phyloP scores from a whole-genome alignment of 2,797 vertebrate species.

The Euthynnus affinis region DNA sequence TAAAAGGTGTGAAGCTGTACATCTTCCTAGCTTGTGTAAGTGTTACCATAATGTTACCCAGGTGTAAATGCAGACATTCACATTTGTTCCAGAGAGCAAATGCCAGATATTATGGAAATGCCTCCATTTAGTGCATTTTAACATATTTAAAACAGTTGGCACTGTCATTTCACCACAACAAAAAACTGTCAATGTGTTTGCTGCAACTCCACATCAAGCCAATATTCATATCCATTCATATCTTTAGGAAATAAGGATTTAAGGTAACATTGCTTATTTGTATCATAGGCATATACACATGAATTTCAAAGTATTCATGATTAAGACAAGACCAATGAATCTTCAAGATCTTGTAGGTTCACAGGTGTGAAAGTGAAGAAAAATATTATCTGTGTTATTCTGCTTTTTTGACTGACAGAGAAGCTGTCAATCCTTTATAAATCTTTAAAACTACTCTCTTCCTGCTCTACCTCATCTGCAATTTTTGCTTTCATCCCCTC shows the following conservation, averaged over 20 bases:
- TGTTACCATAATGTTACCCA: slow-evolving; percentile 13
- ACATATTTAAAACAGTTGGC: slow-evolving; percentile 31
- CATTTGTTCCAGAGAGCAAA: slow-evolving; percentile 17
- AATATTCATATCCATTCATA: not conserved
- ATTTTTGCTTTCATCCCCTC: slow-evolving; percentile 69
- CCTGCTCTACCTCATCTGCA: slow-evolving; percentile 74
- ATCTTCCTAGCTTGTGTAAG: slow-evolving; percentile 9
- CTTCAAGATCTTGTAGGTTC: slow-evolving; percentile 13
- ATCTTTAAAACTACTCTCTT: slow-evolving; percentile 71
- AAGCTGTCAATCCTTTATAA: slow-evolving; percentile 67
- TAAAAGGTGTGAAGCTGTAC: slow-evolving; percentile 26
- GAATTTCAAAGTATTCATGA: slow-evolving; percentile 2
- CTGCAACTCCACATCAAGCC: not conserved
- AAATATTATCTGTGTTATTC: slow-evolving; percentile 32
- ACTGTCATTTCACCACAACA: slow-evolving; percentile 8
- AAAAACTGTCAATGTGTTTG: slow-evolving; percentile 2
- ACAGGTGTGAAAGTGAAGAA: slow-evolving; percentile 23
- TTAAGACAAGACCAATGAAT: slow-evolving; percentile 45
- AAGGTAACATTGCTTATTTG: slow-evolving; percentile 24
- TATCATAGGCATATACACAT: not conserved
- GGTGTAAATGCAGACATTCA: slow-evolving; percentile 5
- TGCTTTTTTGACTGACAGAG: slow-evolving; percentile 54
- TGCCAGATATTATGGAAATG: not conserved
- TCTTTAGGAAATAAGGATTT: slow-evolving; percentile 1
- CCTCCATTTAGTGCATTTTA: slow-evolving; percentile 21